A percentile compares a stretch with the other conserved stretches of the same genome.
Conservation (phyloP, 2,797 vertebrate species). For the Synanceia verrucosa region DNA sequence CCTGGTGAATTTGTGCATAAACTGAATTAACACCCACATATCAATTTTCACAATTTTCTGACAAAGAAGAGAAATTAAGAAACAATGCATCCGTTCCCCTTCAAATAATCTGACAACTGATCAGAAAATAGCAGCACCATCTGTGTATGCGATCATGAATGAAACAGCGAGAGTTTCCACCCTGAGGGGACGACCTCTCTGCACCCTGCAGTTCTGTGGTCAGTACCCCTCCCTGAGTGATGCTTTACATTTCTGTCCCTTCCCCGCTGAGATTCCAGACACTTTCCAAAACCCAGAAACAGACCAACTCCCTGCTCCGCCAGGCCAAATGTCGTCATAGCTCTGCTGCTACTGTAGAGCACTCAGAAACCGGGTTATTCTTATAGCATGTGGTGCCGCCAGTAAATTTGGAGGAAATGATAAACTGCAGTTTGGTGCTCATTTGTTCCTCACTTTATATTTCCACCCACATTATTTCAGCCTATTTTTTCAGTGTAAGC, state of each 20-base stretch:
- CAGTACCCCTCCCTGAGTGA: conserved; percentile 62
- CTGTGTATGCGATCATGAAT: conserved; percentile 12
- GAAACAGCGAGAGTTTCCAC: conserved; percentile 46
- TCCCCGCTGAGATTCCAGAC: conserved; percentile 62
- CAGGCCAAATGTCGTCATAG: conserved; percentile 56
- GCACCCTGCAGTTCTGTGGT: conserved; percentile 48
- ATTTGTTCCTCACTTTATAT: background rate
- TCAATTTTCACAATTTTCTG: too few species aligned
- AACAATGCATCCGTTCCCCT: too few species aligned
- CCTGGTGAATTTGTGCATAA: background rate
- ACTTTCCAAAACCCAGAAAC: conserved; percentile 62
- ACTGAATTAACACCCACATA: background rate
- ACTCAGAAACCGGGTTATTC: conserved; percentile 38
- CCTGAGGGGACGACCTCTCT: conserved; percentile 46
- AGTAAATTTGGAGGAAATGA: conserved; percentile 37
- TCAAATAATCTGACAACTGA: too few species aligned
- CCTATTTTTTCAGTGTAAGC: background rate
- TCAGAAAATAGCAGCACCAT: too few species aligned
- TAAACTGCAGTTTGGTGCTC: conserved; percentile 4
- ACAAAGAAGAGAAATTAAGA: too few species aligned
- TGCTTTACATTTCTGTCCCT: conserved; percentile 60
- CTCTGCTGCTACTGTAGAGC: conserved; percentile 55
- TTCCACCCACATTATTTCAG: background rate
- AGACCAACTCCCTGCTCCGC: conserved; percentile 60
- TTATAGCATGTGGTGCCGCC: conserved; percentile 26